Percentiles rank a stretch among this genome's conserved stretches.
These are phyloP conservation scores for Macroramphosus scolopax DNA, from an alignment of 2,797 vertebrate genomes.

Conservation along the genomic window DNA sequence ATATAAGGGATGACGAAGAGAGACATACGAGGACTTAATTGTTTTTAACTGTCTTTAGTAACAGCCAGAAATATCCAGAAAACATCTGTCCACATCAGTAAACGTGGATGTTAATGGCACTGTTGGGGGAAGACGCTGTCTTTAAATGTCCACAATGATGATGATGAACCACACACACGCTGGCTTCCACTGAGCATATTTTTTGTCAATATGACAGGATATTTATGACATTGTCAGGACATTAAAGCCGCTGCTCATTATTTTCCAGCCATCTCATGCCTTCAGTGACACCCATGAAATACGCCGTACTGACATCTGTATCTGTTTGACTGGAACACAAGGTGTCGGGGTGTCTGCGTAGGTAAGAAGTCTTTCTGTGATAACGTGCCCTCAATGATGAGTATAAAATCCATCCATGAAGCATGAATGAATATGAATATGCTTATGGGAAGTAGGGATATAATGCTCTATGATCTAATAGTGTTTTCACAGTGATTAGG, in stretches of 20 bases:
- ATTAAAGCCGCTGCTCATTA: too few species aligned
- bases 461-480: conserved; percentile 21
- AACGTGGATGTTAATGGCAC: conserved; percentile 7
- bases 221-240: too few species aligned
- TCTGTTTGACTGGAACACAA: conserved; percentile 10
- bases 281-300: too few species aligned
- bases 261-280: too few species aligned
- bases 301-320: conserved; percentile 6
- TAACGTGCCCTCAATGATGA: conserved; percentile 18
- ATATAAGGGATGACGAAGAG: too few species aligned
- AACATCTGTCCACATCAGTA: not conserved
- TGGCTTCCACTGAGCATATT: too few species aligned
- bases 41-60: not conserved
- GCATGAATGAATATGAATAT: conserved; percentile 22
- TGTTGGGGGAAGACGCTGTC: conserved; percentile 1
- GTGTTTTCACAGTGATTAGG: conserved; percentile 51
- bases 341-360: not conserved
- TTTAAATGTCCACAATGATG: conserved; percentile 11
- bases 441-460: conserved; percentile 36
- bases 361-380: conserved; percentile 9
- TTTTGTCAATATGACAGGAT: too few species aligned
- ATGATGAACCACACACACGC: not conserved
- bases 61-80: conserved; percentile 5
- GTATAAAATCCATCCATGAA: conserved; percentile 13
- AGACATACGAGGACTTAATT: not conserved